These are phyloP conservation scores for Schizaphis graminum DNA, from an alignment of 2,888 invertebrate species.

Conservation along the genomic window DNA sequence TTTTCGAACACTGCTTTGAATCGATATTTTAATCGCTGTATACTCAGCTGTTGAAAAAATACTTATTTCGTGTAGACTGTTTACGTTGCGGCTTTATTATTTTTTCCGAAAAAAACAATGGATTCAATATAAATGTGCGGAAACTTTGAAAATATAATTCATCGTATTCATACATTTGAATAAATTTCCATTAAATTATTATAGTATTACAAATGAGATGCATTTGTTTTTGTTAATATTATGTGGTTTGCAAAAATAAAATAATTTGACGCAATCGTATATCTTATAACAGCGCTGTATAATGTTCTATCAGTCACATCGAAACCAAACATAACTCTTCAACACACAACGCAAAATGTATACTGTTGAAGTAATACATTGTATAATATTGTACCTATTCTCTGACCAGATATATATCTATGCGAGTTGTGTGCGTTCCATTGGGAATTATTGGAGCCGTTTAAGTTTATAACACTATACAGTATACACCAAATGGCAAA, in stretches of 20 bases:
- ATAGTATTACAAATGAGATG: neutral
- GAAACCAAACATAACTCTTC: neutral
- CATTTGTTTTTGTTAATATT: neutral
- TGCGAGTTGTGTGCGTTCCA: neutral
- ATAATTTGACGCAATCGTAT: neutral
- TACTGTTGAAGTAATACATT: neutral
- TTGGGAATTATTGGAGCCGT: neutral
- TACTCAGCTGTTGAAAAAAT: slow-evolving; percentile 32
- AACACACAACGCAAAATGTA: neutral
- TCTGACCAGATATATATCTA: neutral
- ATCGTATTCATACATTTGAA: neutral
- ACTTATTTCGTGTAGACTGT: slow-evolving; percentile 5
- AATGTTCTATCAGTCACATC: neutral
- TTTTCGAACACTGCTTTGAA: neutral
- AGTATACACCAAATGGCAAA: neutral
- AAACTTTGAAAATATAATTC: neutral
- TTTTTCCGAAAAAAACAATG: neutral
- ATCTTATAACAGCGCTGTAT: neutral
- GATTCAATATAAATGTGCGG: neutral
- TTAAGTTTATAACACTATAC: neutral
- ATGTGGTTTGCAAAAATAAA: neutral
- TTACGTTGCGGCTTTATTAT: neutral
- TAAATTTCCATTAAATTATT: neutral
- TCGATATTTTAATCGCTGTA: neutral
- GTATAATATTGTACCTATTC: neutral